phyloP scores from a whole-genome alignment of 2,113 vertebrate genomes.

The Dasypus novemcinctus region DNA sequence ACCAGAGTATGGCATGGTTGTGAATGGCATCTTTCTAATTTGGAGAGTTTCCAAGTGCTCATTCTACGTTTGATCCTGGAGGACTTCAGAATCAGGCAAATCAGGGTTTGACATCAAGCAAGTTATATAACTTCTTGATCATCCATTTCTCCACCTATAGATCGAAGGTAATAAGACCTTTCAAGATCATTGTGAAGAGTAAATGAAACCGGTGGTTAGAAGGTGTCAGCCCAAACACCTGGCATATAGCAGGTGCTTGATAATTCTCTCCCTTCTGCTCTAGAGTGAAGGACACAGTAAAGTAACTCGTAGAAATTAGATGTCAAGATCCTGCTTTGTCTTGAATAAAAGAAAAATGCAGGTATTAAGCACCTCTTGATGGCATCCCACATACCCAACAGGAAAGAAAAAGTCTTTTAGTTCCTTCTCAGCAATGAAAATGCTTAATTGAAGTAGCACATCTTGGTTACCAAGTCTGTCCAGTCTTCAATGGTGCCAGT shows the following conservation, averaged over 20 bases:
- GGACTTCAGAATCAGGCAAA: slow-evolving; percentile 41
- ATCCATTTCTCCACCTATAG: background rate
- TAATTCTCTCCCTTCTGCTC: background rate
- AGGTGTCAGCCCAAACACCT: background rate
- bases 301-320: background rate
- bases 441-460: background rate
- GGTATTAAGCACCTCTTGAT: background rate
- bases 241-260: background rate
- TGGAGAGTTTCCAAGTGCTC: background rate
- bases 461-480: background rate
- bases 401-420: background rate
- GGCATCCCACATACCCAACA: background rate
- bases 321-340: slow-evolving; percentile 12
- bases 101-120: background rate
- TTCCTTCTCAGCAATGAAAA: background rate
- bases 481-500: background rate
- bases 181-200: background rate
- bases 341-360: slow-evolving; percentile 8
- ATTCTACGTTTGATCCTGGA: background rate
- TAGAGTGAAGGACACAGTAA: background rate
- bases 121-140: background rate
- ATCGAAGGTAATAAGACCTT: background rate
- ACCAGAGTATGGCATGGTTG: background rate
- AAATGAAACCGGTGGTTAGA: slow-evolving; percentile 2
- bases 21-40: background rate